Conservation (phyloP, 2,113 vertebrate species). For the Strix uralensis region DNA sequence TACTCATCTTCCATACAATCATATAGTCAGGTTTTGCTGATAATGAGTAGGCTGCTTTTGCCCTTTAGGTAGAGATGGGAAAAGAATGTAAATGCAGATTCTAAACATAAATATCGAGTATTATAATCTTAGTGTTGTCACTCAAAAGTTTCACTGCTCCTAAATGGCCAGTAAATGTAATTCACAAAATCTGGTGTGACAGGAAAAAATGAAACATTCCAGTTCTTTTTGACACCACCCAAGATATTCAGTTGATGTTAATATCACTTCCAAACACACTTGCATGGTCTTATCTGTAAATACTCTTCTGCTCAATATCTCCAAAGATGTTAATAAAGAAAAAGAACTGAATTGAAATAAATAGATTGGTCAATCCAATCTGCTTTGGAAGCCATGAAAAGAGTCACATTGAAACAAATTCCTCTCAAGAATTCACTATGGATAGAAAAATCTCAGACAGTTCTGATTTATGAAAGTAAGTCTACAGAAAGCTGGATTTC, state of each 20-base stretch:
- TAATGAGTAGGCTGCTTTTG: background rate
- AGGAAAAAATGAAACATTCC: background rate
- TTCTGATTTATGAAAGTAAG: background rate
- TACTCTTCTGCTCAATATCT: background rate
- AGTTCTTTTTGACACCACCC: background rate
- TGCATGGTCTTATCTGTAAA: background rate
- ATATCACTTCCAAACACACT: background rate
- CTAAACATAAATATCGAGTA: background rate
- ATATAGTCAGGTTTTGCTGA: background rate
- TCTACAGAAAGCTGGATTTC: background rate
- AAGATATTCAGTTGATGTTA: background rate
- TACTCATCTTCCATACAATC: background rate
- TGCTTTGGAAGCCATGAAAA: background rate
- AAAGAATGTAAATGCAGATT: background rate
- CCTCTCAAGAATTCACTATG: background rate
- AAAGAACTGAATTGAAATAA: background rate
- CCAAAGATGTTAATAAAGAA: background rate
- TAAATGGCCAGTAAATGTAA: background rate
- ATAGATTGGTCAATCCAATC: background rate
- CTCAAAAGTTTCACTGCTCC: accelerated
- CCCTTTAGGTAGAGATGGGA: background rate
- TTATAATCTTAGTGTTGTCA: background rate
- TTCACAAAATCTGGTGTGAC: background rate
- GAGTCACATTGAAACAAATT: background rate
- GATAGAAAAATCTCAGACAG: background rate